A percentile compares a stretch with the other conserved stretches of the same genome.
Evolutionary conservation across 37 sponge, comb jelly and placozoan species (phyloP).

Genomic region (Beroe ovata): DNA sequence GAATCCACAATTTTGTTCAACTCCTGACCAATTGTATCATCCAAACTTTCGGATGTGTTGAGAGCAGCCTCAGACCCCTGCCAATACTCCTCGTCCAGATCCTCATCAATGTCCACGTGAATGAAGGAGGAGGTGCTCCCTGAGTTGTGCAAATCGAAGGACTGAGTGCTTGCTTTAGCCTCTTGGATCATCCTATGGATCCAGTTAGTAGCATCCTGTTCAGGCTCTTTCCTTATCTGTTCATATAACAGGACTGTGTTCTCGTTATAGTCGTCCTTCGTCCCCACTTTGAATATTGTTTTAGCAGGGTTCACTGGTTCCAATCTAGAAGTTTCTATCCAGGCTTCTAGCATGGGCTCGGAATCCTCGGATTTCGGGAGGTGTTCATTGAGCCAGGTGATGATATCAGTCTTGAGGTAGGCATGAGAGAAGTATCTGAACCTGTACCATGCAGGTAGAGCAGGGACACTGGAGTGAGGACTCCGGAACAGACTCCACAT

Average conservation of each 20-base stretch:
- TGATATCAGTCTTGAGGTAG: neutral
- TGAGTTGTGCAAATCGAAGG: neutral
- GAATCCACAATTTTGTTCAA: slow-evolving; percentile 23
- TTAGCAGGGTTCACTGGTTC: neutral
- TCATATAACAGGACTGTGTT: slow-evolving; percentile 57
- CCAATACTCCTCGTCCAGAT: slow-evolving; percentile 61
- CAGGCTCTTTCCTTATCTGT: slow-evolving; percentile 47
- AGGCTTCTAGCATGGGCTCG: neutral
- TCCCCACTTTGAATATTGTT: slow-evolving; percentile 4
- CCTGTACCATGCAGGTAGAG: slow-evolving; percentile 35
- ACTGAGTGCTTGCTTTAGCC: slow-evolving; percentile 26
- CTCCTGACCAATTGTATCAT: slow-evolving; percentile 22
- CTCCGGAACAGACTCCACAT: slow-evolving; percentile 65
- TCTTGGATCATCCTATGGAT: slow-evolving; percentile 49
- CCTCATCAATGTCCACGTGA: slow-evolving; percentile 47
- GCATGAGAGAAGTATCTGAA: slow-evolving; percentile 41
- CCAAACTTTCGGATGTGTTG: slow-evolving; percentile 24
- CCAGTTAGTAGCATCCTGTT: slow-evolving; percentile 42
- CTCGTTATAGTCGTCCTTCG: slow-evolving; percentile 54
- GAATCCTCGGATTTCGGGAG: slow-evolving; percentile 58
- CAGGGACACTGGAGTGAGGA: slow-evolving; percentile 7
- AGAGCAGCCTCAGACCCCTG: slow-evolving; percentile 23
- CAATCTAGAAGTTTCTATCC: slow-evolving; percentile 31
- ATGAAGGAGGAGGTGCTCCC: slow-evolving; percentile 10
- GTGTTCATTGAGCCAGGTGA: slow-evolving; percentile 31